Percentiles rank a stretch among this genome's conserved stretches.
phyloP scores from a whole-genome alignment of 1,140 invertebrate genomes.

The Drosophila azteca region DNA sequence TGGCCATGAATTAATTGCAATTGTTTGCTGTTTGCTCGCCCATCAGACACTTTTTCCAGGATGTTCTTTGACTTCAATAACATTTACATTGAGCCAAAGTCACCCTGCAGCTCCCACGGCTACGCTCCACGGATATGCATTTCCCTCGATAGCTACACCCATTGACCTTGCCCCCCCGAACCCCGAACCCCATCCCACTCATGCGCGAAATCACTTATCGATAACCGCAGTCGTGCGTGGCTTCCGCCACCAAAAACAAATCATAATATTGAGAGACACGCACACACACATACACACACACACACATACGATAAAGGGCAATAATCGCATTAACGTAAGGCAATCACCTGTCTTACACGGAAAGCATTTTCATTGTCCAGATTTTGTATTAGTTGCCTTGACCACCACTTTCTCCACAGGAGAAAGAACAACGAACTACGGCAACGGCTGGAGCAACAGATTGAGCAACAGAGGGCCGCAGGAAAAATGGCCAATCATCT shows the following conservation, averaged over 20 bases:
- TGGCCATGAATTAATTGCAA: slow-evolving; percentile 51
- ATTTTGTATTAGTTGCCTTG: slow-evolving; percentile 40
- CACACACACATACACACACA: slow-evolving; percentile 11
- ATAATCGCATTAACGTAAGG: slow-evolving; percentile 64
- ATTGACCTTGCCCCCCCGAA: too few species aligned
- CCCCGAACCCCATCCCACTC: too few species aligned
- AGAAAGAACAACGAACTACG: not conserved
- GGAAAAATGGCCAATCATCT: slow-evolving; percentile 53
- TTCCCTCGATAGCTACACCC: too few species aligned
- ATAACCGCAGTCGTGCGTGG: slow-evolving; percentile 44
- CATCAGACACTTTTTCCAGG: slow-evolving; percentile 22
- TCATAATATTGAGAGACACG: slow-evolving; percentile 13
- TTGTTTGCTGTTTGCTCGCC: slow-evolving; percentile 39
- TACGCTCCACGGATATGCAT: too few species aligned
- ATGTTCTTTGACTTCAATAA: not conserved
- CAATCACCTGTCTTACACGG: slow-evolving; percentile 62
- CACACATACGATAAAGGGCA: slow-evolving; percentile 39
- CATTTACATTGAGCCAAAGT: too few species aligned
- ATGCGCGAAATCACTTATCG: slow-evolving; percentile 11
- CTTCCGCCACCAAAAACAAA: slow-evolving; percentile 24
- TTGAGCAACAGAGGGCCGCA: not conserved
- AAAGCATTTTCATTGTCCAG: slow-evolving; percentile 58
- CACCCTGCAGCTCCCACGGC: too few species aligned
- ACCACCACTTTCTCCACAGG: slow-evolving; percentile 38
- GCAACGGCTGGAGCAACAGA: not conserved